Evolutionary conservation across 2,797 vertebrate genomes (phyloP), one percentile per base, ranked within the genome.

Genomic region (Epinephelus awoara): DNA sequence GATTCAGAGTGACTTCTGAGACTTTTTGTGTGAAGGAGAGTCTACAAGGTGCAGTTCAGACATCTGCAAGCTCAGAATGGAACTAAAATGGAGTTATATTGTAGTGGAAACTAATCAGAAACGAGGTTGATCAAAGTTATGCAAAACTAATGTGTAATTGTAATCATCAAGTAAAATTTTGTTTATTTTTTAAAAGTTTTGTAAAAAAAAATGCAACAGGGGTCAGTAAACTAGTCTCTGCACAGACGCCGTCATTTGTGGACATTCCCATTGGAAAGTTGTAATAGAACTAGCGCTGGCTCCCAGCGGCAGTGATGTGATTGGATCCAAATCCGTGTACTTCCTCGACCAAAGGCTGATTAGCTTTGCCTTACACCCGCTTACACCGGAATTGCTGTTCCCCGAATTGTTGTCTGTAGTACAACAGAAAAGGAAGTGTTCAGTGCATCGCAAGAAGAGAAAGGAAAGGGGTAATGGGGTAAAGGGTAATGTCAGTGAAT

Each of bases 61-160:
- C 54, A 62, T 72, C 63, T 85, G 69, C 79, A 44, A 27, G 34
- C 44, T 59, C 52, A n/a, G 21, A 75, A 72, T 8, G 57, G 44
- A 54, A 21, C 62, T 19, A 52, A 50, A 70, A 47, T 29, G 61
- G 12, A 9, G 23, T 29, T 15, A 21, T 40, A 3, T 44, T 19
- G 18, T 56, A 17, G 19, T n/a, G 2, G 1, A 19, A 55, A 27
- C 3, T 7, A 46, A 46, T 47, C n/a, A 46, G 38, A 63, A 44
- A 34, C 27, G 49, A 50, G 19, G 11, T 21, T 64, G 50, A 19
- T 58, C 9, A 12, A 38, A 21, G 46, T 71, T 21, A 57, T 3
- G n/a, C 19, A 8, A 47, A 27, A 56, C 4, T 59, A 8, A 11
- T 14, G 1, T 67, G 14, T 55, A n/a, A 44, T 50, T 68, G 57